Conservation (phyloP, 2,888 invertebrate species). For the Augochlorella aurata region DNA sequence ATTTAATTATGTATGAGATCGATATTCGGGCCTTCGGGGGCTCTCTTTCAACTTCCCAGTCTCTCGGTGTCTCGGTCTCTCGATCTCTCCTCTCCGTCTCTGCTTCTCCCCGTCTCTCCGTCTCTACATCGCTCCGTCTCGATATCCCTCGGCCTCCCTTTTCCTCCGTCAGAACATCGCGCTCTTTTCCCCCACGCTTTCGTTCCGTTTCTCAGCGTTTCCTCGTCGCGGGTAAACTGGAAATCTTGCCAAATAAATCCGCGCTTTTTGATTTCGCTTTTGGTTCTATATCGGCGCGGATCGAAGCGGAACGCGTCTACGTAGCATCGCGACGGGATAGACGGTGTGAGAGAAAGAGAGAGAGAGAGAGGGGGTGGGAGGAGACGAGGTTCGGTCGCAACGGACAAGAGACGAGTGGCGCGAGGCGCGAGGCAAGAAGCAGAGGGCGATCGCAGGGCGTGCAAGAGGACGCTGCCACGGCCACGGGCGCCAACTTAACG, state of each 20-base stretch:
- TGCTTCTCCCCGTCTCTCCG: slow-evolving; percentile 17
- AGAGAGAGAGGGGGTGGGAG: not conserved
- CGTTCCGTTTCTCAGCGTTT: slow-evolving; percentile 17
- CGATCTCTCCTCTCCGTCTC: slow-evolving; percentile 37
- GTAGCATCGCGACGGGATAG: not conserved
- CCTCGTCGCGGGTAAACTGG: slow-evolving; percentile 53
- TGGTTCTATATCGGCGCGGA: slow-evolving; percentile 4
- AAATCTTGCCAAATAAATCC: slow-evolving; percentile 40
- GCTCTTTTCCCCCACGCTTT: slow-evolving; percentile 14
- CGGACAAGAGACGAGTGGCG: not conserved
- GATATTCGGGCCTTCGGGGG: slow-evolving; percentile 80
- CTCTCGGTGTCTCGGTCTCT: slow-evolving; percentile 41
- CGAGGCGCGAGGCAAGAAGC: not conserved
- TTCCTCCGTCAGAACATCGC: slow-evolving; percentile 3
- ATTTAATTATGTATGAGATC: slow-evolving; percentile 82
- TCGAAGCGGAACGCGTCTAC: not conserved
- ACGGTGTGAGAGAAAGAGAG: not conserved
- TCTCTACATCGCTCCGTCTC: not conserved
- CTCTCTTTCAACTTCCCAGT: slow-evolving; percentile 59
- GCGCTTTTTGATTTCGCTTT: not conserved
- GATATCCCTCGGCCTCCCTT: not conserved
- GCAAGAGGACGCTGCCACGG: slow-evolving; percentile 25
- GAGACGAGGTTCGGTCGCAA: not conserved
- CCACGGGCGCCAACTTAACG: slow-evolving; percentile 43
- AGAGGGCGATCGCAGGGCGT: not conserved